phyloP scores from a whole-genome alignment of 1,140 invertebrate species.

The Diplogasteroides magnus region DNA sequence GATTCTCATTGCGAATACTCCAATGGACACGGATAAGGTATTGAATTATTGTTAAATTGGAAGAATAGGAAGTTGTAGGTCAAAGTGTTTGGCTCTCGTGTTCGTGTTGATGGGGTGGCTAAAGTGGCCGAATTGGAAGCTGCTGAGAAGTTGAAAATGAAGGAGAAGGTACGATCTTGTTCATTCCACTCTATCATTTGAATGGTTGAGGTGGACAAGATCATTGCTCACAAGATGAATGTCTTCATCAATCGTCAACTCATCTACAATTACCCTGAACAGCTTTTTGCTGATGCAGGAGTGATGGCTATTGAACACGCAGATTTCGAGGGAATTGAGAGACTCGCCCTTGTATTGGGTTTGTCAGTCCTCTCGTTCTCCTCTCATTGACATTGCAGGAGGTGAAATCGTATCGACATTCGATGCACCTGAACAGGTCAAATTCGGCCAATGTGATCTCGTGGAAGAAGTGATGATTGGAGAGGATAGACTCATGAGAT shows the following conservation, averaged over 20 bases:
- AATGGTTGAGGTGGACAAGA: conserved; percentile 67
- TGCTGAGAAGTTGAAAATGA: conserved; percentile 99
- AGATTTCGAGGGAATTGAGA: conserved; percentile 97
- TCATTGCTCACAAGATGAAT: conserved; percentile 88
- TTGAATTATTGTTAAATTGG: not conserved
- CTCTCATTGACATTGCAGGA: conserved; percentile 57
- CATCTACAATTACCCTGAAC: conserved; percentile 99
- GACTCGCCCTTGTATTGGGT: conserved; percentile 87
- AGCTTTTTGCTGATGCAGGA: conserved; percentile 93
- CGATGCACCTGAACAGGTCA: conserved; percentile 82
- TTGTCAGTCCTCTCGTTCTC: conserved; percentile 2
- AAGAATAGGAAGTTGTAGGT: conserved; percentile 27
- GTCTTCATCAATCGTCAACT: conserved; percentile 98
- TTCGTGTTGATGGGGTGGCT: conserved; percentile 92
- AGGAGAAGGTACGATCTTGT: conserved; percentile 76
- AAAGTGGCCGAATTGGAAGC: conserved; percentile 95
- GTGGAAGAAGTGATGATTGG: conserved; percentile 98
- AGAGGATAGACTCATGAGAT: conserved; percentile 88
- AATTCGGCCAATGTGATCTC: conserved; percentile 84
- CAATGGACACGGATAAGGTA: conserved; percentile 99
- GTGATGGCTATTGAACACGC: conserved; percentile 99
- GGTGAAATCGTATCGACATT: conserved; percentile 99
- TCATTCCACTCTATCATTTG: not conserved
- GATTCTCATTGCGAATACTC: conserved; percentile 98
- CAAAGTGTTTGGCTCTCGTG: conserved; percentile 86